Evolutionary conservation across 2,113 vertebrate genomes (phyloP).

Genomic region (Triplophysa rosa): DNA sequence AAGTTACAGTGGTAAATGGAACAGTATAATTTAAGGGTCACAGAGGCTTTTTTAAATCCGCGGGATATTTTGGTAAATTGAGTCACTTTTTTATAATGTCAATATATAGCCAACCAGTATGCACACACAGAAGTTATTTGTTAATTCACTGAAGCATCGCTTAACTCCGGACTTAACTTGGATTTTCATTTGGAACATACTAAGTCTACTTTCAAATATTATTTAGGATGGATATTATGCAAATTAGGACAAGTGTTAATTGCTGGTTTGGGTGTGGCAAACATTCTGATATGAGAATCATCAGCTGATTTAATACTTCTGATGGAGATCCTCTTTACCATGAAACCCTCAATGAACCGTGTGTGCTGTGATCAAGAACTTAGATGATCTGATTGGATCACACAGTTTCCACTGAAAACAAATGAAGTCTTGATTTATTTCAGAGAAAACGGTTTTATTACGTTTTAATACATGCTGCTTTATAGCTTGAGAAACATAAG

Average conservation of each 20-base stretch:
- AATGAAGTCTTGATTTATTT: slow-evolving; percentile 61
- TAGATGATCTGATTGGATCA: slow-evolving; percentile 65
- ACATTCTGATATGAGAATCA: background rate
- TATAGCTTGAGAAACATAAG: too few relatives aligned
- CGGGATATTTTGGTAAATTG: too few relatives aligned
- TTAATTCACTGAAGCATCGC: too few relatives aligned
- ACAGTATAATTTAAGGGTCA: background rate
- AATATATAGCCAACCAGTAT: too few relatives aligned
- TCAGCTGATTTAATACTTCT: slow-evolving; percentile 1
- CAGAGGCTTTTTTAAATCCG: background rate
- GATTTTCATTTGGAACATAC: too few relatives aligned
- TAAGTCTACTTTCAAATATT: too few relatives aligned
- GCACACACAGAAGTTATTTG: too few relatives aligned
- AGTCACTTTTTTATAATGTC: too few relatives aligned
- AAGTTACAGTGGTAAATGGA: background rate
- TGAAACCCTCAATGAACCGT: slow-evolving; percentile 48
- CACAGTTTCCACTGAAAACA: slow-evolving; percentile 49
- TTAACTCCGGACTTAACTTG: too few relatives aligned
- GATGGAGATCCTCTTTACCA: background rate
- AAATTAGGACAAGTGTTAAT: too few relatives aligned
- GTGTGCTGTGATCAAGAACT: slow-evolving; percentile 52
- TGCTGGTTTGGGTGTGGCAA: background rate
- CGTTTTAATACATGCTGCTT: too few relatives aligned
- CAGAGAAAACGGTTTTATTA: slow-evolving; percentile 49
- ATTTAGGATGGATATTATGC: too few relatives aligned